Base-by-base conservation (phyloP, 2,797 vertebrate species). In the Hydrocynus forskahlii region DNA sequence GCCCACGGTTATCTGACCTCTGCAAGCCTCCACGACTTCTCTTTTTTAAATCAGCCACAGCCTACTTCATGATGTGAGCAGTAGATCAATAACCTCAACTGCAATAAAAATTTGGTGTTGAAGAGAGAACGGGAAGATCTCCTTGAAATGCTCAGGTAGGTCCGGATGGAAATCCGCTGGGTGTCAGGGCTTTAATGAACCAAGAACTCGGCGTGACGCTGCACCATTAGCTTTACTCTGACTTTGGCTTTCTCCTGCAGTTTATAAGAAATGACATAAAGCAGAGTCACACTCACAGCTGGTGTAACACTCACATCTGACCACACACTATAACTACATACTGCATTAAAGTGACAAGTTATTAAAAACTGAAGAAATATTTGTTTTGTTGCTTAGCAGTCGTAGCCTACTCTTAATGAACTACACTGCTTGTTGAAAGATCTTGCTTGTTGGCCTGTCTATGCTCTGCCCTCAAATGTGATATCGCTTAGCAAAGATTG, bases 21-120 rank as follows among this genome's bases (percentile, higher is more conserved):
- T 75, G 48, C 59, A 77, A 35, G 45, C 29, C 63, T 52, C 21
- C 23, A 29, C 19, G 25, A 23, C 45, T 60, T 48, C 78, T 79
- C 45, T 60, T 54, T 81, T 79, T 60, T 16, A 29, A 7, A 19
- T 69, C 19, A 75, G 48, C 77, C 63, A 40, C 69, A 77, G 83
- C 35, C 69, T 62, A 78, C 83, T 83, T 81, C 73, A 75, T 73
- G 57, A 54, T 76, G 21, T 80, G 79, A 84, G 57, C 45, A 35
- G 40, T 23, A 78, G 76, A 86, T 88, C 85, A 82, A 88, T 85
- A 86, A 78, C 81, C 64, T 83, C 66, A 54, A 66, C 66, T 64
- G 69, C 55, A 86, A 79, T 81, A 81, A 78, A 80, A 85, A 78
- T 69, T 71, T 21, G 70, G 48, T 38, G 25, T 52, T 79, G 69